Base-by-base conservation (phyloP, 2,113 vertebrate genomes). In the Nothobranchius furzeri region DNA sequence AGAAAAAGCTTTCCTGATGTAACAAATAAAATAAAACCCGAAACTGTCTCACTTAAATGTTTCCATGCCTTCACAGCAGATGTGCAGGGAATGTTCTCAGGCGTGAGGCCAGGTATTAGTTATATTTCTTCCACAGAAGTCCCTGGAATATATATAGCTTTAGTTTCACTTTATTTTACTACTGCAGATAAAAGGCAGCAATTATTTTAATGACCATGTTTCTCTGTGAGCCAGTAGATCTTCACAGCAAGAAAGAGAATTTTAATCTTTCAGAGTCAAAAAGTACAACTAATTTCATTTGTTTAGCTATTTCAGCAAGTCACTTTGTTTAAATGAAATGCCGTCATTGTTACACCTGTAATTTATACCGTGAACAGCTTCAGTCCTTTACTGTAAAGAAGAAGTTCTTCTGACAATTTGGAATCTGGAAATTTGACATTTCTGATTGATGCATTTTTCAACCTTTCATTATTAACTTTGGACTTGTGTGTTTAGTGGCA, bases 31-130 rank as follows among this genome's bases (percentile, higher is more conserved):
- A 36, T 14, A 15, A 36, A 63, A 68, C 8, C 13, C 52, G 24
- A 15, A 53, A 0, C 35, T 40, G 49, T 49, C 15, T 15, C 25
- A n/a, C 57, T 9, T 53, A 25, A 30, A 43, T 46, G 35, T 17
- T 25, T 11, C 10, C 12, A 14, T 50, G 12, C 42, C 17, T 49
- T 43, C 12, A 30, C 9, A 5, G 36, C 24, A 3, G 2, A 7
- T 40, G 2, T 9, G 35, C n/a, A 60, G 15, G 37, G 42, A 71
- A 42, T 55, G 56, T n/a, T 53, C 24, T 64, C 37, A 20, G 30
- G 24, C 36, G 59, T 49, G 15, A 56, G 25, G 13, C 47, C 17
- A 64, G 7, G 1, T 24, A 30, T 58, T 9, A 20, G 17, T 53
- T 20, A 2, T 45, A 36, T 59, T 43, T 24, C 30, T 54, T 60